Evolutionary conservation across 1,140 invertebrate species (phyloP).

Genomic region (Dreissena polymorpha): DNA sequence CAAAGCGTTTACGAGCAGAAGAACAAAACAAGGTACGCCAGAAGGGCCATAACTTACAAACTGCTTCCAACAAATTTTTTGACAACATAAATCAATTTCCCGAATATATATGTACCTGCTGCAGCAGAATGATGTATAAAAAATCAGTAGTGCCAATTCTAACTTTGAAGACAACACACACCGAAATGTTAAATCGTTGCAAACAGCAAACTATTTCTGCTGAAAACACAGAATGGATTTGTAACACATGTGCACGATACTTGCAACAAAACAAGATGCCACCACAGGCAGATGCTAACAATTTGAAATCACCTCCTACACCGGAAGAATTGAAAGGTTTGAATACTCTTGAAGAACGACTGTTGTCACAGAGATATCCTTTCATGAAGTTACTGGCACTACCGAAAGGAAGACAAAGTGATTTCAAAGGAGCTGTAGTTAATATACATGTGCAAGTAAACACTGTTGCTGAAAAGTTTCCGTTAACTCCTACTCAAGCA

Average conservation of each 20-base stretch:
- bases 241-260: slow-evolving; percentile 41
- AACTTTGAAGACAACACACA: no score
- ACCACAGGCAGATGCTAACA: slow-evolving; percentile 45
- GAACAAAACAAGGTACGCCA: slow-evolving; percentile 23
- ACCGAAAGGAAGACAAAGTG: slow-evolving; percentile 47
- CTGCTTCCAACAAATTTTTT: slow-evolving; percentile 32
- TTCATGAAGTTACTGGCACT: slow-evolving; percentile 50
- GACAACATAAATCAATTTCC: slow-evolving; percentile 32
- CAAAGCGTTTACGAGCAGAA: no score
- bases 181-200: slow-evolving; percentile 11
- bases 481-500: slow-evolving; percentile 30
- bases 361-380: slow-evolving; percentile 36
- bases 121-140: no score
- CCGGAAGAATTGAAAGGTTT: slow-evolving; percentile 49
- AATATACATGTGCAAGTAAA: slow-evolving; percentile 44
- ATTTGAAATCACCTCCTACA: slow-evolving; percentile 34
- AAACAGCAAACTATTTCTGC: neutral
- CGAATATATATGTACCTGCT: slow-evolving; percentile 22
- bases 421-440: slow-evolving; percentile 46
- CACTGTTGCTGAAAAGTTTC: slow-evolving; percentile 33
- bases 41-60: no score
- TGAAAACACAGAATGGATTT: slow-evolving; percentile 35
- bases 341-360: slow-evolving; percentile 37
- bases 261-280: slow-evolving; percentile 45
- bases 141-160: no score